A percentile compares a stretch with the other conserved stretches of the same genome.
Conservation (phyloP, 2,113 vertebrate species). For the Nesogale talazaci region DNA sequence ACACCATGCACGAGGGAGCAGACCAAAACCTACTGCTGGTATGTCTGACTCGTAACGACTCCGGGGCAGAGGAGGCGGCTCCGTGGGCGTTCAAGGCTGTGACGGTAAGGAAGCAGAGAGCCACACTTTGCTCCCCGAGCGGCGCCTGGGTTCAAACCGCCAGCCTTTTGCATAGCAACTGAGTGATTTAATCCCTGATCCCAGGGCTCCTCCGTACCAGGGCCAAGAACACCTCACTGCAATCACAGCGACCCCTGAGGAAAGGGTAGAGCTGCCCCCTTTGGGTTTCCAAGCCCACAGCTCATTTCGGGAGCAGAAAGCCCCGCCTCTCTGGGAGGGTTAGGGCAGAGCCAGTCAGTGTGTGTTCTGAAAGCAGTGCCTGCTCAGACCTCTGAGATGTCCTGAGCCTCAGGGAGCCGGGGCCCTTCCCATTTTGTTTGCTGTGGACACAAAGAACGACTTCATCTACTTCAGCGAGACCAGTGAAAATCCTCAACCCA, state of each 20-base stretch:
- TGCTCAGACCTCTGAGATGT: not conserved
- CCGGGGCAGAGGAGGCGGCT: too few relatives aligned
- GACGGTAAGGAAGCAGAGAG: not conserved
- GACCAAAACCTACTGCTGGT: not conserved
- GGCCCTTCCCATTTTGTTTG: not conserved
- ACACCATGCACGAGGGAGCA: not conserved
- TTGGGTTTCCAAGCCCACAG: too few relatives aligned
- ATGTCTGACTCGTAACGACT: not conserved
- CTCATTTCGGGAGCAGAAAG: too few relatives aligned
- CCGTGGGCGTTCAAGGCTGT: not conserved
- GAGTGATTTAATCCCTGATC: not conserved
- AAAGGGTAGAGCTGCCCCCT: too few relatives aligned
- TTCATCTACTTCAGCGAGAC: conserved; percentile 45
- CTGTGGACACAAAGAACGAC: conserved; percentile 51
- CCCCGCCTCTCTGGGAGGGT: not conserved
- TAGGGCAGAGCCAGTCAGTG: conserved; percentile 18
- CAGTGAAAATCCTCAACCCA: conserved; percentile 58
- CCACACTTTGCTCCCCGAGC: not conserved
- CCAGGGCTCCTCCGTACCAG: not conserved
- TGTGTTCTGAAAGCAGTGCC: conserved; percentile 47
- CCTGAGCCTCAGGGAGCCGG: not conserved
- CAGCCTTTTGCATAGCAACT: not conserved
- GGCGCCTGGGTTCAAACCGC: not conserved
- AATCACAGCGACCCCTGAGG: too few relatives aligned
- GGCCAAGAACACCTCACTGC: not conserved